phyloP scores from a whole-genome alignment of 2,113 vertebrate species.

The Coregonus clupeaformis region DNA sequence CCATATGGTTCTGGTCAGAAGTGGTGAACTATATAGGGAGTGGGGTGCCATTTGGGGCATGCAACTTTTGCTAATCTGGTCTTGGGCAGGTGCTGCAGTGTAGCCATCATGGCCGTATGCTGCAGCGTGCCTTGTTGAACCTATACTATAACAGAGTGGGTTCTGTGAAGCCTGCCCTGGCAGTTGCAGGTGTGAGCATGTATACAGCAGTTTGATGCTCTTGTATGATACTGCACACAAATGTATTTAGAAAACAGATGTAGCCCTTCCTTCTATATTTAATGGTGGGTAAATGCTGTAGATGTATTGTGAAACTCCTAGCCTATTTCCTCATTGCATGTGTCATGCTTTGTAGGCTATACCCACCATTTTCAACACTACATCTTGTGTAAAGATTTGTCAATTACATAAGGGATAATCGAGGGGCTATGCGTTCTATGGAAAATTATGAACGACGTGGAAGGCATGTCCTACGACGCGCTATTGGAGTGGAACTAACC shows the following conservation, averaged over 20 bases:
- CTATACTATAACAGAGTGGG: conserved; percentile 19
- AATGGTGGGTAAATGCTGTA: background rate
- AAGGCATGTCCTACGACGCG: no score
- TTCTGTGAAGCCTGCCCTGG: background rate
- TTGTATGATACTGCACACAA: conserved; percentile 21
- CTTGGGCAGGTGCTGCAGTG: conserved; percentile 3
- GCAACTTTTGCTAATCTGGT: background rate
- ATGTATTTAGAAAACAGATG: background rate
- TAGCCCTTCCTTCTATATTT: background rate
- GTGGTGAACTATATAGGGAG: no score
- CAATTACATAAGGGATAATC: no score
- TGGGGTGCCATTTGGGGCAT: no score
- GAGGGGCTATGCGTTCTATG: no score
- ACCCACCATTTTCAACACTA: no score
- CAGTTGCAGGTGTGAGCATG: conserved; percentile 26
- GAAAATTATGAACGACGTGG: no score
- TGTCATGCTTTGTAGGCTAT: background rate
- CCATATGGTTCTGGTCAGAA: no score
- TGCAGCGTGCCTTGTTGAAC: background rate
- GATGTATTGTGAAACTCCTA: background rate
- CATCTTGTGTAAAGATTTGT: no score
- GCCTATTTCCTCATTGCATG: background rate
- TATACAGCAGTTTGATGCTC: conserved; percentile 22
- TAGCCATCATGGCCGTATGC: background rate
- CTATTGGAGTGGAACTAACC: no score